Evolutionary conservation across 2,888 invertebrate genomes (phyloP).

Genomic region (Slavum lentiscoides): DNA sequence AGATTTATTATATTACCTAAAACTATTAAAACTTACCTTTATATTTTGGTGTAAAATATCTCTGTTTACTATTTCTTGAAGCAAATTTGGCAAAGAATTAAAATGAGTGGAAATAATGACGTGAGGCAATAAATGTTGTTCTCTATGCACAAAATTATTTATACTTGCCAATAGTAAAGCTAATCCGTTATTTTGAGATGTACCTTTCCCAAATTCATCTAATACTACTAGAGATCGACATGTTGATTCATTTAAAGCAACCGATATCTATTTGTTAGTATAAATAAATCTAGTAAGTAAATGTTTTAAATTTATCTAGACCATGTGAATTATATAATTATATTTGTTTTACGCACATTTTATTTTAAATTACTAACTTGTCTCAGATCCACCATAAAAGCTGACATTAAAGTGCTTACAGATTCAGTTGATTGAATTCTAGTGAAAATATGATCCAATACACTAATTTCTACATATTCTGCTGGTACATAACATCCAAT

Average conservation of each 20-base stretch:
- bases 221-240: slow-evolving; percentile 74
- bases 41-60: slow-evolving; percentile 58
- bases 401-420: slow-evolving; percentile 76
- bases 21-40: slow-evolving; percentile 28
- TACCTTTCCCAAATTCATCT: slow-evolving; percentile 90
- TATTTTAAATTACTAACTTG: slow-evolving; percentile 66
- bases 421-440: slow-evolving; percentile 78
- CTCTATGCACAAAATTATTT: slow-evolving; percentile 68
- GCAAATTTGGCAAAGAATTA: slow-evolving; percentile 66
- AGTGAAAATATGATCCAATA: slow-evolving; percentile 74
- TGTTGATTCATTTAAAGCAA: slow-evolving; percentile 70
- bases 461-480: slow-evolving; percentile 70
- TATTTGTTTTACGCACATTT: not conserved
- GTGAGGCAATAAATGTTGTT: slow-evolving; percentile 66
- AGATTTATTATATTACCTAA: not conserved
- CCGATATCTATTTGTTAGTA: slow-evolving; percentile 62
- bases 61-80: slow-evolving; percentile 63
- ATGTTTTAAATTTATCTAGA: not conserved
- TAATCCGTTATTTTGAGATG: slow-evolving; percentile 74
- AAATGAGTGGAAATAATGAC: slow-evolving; percentile 79
- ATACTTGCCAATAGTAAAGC: slow-evolving; percentile 73
- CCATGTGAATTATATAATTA: not conserved
- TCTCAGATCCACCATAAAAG: slow-evolving; percentile 81
- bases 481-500: slow-evolving; percentile 90
- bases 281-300: not conserved